These are phyloP conservation scores for Suillia variegata DNA, from an alignment of 2,888 invertebrate species.

Conservation along the genomic window DNA sequence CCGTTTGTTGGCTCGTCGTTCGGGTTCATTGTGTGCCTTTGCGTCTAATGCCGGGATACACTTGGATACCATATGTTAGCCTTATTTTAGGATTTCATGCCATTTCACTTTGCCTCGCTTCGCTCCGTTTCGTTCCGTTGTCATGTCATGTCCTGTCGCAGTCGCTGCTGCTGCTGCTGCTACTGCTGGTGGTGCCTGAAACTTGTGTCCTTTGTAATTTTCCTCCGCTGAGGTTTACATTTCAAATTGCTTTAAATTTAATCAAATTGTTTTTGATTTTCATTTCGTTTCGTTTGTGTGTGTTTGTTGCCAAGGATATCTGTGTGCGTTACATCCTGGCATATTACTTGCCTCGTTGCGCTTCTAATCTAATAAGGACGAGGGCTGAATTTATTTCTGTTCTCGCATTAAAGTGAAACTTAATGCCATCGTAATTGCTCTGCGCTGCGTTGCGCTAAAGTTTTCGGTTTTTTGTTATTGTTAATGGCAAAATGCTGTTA, in stretches of 20 bases:
- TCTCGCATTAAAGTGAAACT: constrained; percentile 10
- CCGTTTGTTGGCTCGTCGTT: not conserved
- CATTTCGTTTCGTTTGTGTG: constrained; percentile 12
- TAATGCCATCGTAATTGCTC: not conserved
- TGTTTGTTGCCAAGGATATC: constrained; percentile 8
- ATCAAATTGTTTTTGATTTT: constrained; percentile 48
- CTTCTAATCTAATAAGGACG: constrained; percentile 20
- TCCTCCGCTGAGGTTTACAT: constrained; percentile 40
- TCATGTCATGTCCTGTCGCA: not conserved
- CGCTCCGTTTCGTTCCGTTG: too few species aligned
- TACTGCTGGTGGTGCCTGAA: constrained; percentile 39
- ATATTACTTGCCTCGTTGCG: not conserved
- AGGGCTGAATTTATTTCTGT: not conserved
- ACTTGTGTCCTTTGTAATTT: constrained; percentile 43
- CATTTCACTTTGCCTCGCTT: too few species aligned
- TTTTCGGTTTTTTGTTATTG: too few species aligned
- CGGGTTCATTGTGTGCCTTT: not conserved
- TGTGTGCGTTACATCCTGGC: constrained; percentile 4
- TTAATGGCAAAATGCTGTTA: constrained; percentile 24
- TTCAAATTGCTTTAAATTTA: constrained; percentile 49
- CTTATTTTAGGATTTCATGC: too few species aligned
- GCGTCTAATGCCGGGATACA: not conserved
- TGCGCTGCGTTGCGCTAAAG: constrained; percentile 8
- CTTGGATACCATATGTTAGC: not conserved
- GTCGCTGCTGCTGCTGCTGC: not conserved